These are phyloP conservation scores for Lithodes maja DNA, from an alignment of 2,888 invertebrate species.

Conservation along the genomic window DNA sequence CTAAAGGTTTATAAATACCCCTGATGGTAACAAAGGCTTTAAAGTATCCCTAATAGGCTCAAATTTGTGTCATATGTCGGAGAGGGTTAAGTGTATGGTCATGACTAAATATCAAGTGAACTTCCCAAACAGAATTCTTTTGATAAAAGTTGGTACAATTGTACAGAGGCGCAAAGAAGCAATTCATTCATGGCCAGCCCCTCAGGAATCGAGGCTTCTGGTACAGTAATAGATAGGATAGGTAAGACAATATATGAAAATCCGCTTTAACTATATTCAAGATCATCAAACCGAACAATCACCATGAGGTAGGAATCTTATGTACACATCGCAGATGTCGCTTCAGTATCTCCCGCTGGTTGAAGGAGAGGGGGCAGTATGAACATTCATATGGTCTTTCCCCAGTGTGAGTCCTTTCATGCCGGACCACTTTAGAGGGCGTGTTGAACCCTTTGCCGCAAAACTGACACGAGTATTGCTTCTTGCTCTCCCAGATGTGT, in stretches of 20 bases:
- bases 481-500: conserved; percentile 39
- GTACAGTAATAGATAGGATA: no score
- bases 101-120: no score
- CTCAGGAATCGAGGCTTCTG: no score
- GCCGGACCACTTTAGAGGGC: conserved; percentile 65
- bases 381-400: conserved; percentile 65
- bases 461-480: conserved; percentile 56
- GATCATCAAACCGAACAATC: conserved; percentile 10
- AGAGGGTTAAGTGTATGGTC: no score
- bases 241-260: no score
- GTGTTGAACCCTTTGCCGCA: conserved; percentile 65
- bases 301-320: conserved; percentile 52
- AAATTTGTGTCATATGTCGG: no score
- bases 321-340: conserved; percentile 63
- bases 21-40: no score
- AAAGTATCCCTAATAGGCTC: no score
- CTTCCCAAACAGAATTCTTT: background rate
- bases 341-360: conserved; percentile 62
- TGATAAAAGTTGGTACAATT: background rate
- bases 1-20: no score
- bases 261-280: background rate
- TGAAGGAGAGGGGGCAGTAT: conserved; percentile 59
- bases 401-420: conserved; percentile 67
- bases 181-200: no score
- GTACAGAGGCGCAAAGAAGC: background rate